Evolutionary conservation across 1,140 invertebrate genomes (phyloP).

Genomic region (Steinernema feltiae): DNA sequence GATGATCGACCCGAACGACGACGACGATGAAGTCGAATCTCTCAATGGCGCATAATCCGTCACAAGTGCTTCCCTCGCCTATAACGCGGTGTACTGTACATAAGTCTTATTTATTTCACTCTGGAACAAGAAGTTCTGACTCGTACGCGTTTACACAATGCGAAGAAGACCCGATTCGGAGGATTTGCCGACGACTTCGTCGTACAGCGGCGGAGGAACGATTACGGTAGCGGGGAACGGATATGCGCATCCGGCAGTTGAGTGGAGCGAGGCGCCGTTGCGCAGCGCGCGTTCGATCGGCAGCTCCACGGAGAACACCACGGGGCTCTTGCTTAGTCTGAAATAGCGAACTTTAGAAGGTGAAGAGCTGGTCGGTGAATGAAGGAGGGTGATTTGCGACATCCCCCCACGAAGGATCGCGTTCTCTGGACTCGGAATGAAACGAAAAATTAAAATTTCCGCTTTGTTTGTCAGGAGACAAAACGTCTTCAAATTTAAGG

Average conservation of each 20-base stretch:
- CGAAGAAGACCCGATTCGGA: slow-evolving; percentile 11
- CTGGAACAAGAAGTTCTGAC: neutral
- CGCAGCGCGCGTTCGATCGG: neutral
- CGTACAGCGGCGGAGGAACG: slow-evolving; percentile 7
- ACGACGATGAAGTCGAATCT: neutral
- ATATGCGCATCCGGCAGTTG: neutral
- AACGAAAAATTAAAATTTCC: too few relatives aligned
- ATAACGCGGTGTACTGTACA: neutral
- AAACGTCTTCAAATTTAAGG: too few relatives aligned
- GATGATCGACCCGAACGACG: slow-evolving; percentile 11
- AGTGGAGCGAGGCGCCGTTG: neutral
- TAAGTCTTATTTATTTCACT: neutral
- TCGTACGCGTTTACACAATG: neutral
- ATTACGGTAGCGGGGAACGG: slow-evolving; percentile 7
- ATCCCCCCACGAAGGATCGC: too few relatives aligned
- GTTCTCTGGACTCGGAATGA: too few relatives aligned
- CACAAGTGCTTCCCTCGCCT: too few relatives aligned
- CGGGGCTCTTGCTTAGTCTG: slow-evolving; percentile 1
- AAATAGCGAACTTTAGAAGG: too few relatives aligned
- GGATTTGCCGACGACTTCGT: slow-evolving; percentile 2
- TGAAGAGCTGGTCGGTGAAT: too few relatives aligned
- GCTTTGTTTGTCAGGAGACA: too few relatives aligned
- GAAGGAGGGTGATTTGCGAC: too few relatives aligned
- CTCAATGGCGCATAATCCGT: neutral
- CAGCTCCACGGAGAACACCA: slow-evolving; percentile 2